Conservation (phyloP, 2,888 invertebrate genomes). For the Pammene aurita region DNA sequence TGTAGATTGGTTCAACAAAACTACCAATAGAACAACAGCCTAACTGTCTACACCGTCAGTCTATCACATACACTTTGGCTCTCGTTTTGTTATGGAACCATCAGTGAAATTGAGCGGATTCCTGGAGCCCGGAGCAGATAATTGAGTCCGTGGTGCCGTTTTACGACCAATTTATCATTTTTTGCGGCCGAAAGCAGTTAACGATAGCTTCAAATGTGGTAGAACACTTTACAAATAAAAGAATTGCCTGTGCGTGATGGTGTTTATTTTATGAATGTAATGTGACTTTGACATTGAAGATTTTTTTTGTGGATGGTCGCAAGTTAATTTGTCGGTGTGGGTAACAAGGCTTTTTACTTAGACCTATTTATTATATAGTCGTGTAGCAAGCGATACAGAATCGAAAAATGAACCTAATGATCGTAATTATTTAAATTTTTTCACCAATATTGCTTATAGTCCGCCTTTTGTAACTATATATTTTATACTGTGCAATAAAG, state of each 20-base stretch:
- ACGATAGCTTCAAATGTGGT: conserved; percentile 36
- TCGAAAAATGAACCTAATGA: no score
- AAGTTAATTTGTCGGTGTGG: no score
- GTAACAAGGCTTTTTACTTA: no score
- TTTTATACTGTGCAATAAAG: no score
- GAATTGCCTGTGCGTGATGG: conserved; percentile 25
- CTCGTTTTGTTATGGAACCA: conserved; percentile 34
- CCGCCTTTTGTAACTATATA: no score
- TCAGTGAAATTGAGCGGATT: conserved; percentile 40
- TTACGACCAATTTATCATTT: conserved; percentile 40
- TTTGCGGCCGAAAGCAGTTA: conserved; percentile 37
- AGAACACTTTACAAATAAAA: conserved; percentile 33
- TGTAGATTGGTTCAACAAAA: no score
- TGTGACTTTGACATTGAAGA: no score
- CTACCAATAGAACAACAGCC: background rate
- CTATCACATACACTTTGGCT: conserved; percentile 8
- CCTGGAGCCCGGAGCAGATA: conserved; percentile 26
- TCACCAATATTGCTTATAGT: no score
- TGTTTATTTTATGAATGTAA: conserved; percentile 15
- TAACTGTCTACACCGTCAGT: conserved; percentile 17
- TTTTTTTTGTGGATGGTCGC: no score
- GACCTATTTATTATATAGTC: no score
- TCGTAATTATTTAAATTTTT: no score
- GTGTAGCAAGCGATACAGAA: no score
- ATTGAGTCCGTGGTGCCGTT: conserved; percentile 42